Evolutionary conservation across 2,797 vertebrate species (phyloP), one percentile per base, ranked within the genome.

Genomic region (Notoglanidium macrostoma): DNA sequence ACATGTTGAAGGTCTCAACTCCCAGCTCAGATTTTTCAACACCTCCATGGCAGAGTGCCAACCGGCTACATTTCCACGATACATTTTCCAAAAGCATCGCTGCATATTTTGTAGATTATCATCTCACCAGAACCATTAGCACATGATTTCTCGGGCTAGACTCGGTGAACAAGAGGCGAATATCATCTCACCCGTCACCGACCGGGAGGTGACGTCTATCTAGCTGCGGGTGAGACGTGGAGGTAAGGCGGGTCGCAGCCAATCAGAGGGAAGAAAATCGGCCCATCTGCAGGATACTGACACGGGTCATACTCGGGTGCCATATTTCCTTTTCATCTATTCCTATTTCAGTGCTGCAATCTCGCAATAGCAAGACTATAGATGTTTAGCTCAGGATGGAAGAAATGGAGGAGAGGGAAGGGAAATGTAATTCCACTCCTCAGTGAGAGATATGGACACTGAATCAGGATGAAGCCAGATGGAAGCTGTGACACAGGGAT

Each of bases 211-310:
- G 88, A 86, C 83, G 73, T 83, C 68, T 87, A 46, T 79, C 40
- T 26, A 9, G 19, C 2, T 49, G 87, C 68, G 86, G 89, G 87
- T 87, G 90, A 86, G 65, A 86, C 72, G 44, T 86, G 63, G 74
- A 84, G 72, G 87, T 86, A 85, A 84, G 72, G 59, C 78, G 87
- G 89, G 84, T 88, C 85, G n/a, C 68, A 88, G 63, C 87, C 90
- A 91, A 89, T 91, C 87, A 89, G 79, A 61, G 32, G 67, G 54
- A 85, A 79, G 65, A 87, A 85, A 85, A 89, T 90, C 83, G 19
- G 68, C 26, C 67, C 55, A 84, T 86, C 86, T 83, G 44, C 32
- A 51, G 61, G 80, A 68, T 44, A n/a, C 6, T 8, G 23, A 26
- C 57, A 17, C 83, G 65, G 63, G 87, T 79, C 68, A 79, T 83